Evolutionary conservation across 2,797 vertebrate genomes (phyloP), one percentile per base, ranked within the genome.

Genomic region (Malacoctenus gilli): DNA sequence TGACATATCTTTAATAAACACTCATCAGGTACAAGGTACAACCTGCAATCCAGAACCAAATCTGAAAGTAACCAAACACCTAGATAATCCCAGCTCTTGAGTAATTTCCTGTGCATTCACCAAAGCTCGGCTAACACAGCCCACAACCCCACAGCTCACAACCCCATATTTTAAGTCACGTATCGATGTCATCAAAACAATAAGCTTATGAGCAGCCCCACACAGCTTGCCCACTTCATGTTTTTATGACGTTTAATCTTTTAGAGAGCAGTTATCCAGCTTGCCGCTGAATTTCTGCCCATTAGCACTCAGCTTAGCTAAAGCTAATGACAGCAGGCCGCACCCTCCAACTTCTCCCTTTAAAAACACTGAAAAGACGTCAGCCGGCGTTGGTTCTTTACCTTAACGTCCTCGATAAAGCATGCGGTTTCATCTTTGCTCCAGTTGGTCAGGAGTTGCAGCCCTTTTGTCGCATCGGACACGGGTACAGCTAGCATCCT

Each of bases 321-420:
- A 21, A 50, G 83, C 81, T 90, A 84, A 56, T 58, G 67, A 77
- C 71, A 75, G 50, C 60, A 83, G 89, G 85, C 86, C 87, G 84
- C 87, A 47, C 83, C 84, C 84, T 62, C 0, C 36, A 68, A 75
- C 71, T 75, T 80, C 47, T 56, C 40, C 7, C 21, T 47, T 22
- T 34, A 14, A 8, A 40, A 61, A 68, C 4, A 16, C 25, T 28
- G 7, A 68, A 52, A 67, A 51, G 10, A 68, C 54, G 31, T 13
- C 15, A 7, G 1, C 4, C 0, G 8, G 2, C 38, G 30, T 0
- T 4, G 0, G 44, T 15, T 2, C 56, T 16, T 13, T 85, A 90
- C 89, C 89, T 85, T 44, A 64, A 40, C 38, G 38, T 68, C 59
- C 13, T 47, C 40, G 48, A 44, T 44, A 38, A 39, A 48, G 36